A percentile compares a stretch with the other conserved stretches of the same genome.
Conservation (phyloP, 2,113 vertebrate genomes). For the Megatriorchis doriae region DNA sequence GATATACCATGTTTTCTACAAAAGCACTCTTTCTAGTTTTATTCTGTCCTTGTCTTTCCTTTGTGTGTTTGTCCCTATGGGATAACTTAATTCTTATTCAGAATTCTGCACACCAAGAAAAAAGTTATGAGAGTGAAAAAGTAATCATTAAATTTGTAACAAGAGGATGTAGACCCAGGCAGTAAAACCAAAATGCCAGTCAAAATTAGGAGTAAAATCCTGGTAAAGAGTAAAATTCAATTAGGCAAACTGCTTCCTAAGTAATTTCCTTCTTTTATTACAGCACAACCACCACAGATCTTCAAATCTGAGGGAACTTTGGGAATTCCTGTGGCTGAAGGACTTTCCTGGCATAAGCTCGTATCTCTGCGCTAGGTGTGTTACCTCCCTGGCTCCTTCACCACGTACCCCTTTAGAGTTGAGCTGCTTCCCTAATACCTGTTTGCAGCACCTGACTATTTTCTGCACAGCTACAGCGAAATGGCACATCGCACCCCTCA, state of each 20-base stretch:
- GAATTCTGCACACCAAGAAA: neutral
- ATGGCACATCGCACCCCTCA: neutral
- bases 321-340: neutral
- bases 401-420: neutral
- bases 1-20: neutral
- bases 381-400: neutral
- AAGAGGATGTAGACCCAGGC: neutral
- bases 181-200: neutral
- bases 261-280: neutral
- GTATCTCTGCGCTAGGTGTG: rapidly evolving
- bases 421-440: neutral
- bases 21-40: neutral
- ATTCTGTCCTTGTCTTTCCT: neutral
- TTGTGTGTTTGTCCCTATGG: neutral
- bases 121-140: neutral
- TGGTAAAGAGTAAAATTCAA: neutral
- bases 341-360: neutral
- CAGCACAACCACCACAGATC: neutral
- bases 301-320: neutral
- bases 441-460: neutral
- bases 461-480: neutral
- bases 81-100: neutral
- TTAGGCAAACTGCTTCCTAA: neutral
- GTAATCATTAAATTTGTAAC: neutral
- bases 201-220: neutral